Evolutionary conservation across 2,797 vertebrate genomes (phyloP).

Genomic region (Chelmon rostratus): DNA sequence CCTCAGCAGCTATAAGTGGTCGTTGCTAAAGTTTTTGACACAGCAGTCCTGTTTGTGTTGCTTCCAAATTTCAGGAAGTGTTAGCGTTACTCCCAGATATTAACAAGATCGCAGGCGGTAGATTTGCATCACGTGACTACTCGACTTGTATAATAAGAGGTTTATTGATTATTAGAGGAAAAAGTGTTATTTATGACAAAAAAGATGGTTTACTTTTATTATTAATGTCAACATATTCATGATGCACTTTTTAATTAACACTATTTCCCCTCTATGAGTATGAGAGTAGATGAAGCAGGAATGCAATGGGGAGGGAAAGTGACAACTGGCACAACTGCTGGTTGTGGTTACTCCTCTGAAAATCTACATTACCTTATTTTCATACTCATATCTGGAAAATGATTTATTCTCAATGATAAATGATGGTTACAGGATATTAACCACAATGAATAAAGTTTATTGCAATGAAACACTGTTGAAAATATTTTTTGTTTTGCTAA

Average conservation of each 20-base stretch:
- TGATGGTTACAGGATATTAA: slow-evolving; percentile 18
- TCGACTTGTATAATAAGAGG: slow-evolving; percentile 83
- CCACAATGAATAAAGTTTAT: slow-evolving; percentile 2
- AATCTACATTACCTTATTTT: slow-evolving; percentile 28
- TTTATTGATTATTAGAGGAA: slow-evolving; percentile 76
- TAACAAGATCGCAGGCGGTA: slow-evolving; percentile 55
- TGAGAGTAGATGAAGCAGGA: slow-evolving; percentile 64
- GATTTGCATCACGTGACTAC: slow-evolving; percentile 78
- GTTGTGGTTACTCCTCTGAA: slow-evolving; percentile 41
- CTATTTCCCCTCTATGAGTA: slow-evolving; percentile 70
- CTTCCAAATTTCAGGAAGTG: slow-evolving; percentile 61
- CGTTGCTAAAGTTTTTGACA: slow-evolving; percentile 41
- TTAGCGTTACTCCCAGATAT: slow-evolving; percentile 60
- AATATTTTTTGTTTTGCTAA: slow-evolving; percentile 5
- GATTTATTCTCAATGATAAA: not conserved
- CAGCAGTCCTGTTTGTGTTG: slow-evolving; percentile 46
- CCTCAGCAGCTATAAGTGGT: slow-evolving; percentile 39
- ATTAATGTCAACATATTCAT: slow-evolving; percentile 81
- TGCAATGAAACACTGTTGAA: slow-evolving; percentile 45
- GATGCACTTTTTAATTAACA: slow-evolving; percentile 86
- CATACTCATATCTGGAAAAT: slow-evolving; percentile 17
- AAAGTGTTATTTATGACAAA: slow-evolving; percentile 85
- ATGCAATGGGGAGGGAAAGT: slow-evolving; percentile 51
- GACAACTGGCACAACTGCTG: slow-evolving; percentile 43
- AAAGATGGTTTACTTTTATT: slow-evolving; percentile 82